Percentiles rank a stretch among this genome's conserved stretches.
phyloP scores from a whole-genome alignment of 2,888 invertebrate genomes.

The Drosophila mayaguana region DNA sequence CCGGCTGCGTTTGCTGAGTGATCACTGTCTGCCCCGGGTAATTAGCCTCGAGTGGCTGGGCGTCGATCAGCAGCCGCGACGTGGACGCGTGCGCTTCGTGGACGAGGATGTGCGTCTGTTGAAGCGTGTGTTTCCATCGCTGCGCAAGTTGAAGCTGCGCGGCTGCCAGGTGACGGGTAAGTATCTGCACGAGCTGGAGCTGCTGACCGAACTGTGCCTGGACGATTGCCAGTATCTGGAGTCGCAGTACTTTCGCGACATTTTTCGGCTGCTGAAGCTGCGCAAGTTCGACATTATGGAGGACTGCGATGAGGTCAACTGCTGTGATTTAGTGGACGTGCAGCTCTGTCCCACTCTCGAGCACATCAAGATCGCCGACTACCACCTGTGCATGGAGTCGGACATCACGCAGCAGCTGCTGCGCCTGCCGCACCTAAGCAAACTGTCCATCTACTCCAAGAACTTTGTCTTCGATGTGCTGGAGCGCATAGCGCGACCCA shows the following conservation, averaged over 20 bases:
- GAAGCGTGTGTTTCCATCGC: conserved; percentile 63
- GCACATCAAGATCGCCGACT: conserved; percentile 79
- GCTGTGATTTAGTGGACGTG: conserved; percentile 72
- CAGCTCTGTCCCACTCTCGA: conserved; percentile 75
- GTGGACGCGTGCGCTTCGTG: conserved; percentile 62
- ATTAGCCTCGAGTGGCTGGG: conserved; percentile 63
- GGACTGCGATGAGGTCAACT: conserved; percentile 79
- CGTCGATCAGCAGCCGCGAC: conserved; percentile 9
- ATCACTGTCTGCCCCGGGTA: conserved; percentile 41
- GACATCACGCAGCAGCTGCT: conserved; percentile 70
- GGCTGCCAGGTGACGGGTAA: conserved; percentile 73
- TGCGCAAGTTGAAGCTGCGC: conserved; percentile 62
- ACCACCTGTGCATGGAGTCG: conserved; percentile 77
- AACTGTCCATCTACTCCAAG: conserved; percentile 74
- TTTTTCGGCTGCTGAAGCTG: conserved; percentile 65
- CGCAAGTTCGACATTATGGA: conserved; percentile 79
- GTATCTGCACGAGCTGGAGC: conserved; percentile 60
- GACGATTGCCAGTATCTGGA: conserved; percentile 74
- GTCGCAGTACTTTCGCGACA: conserved; percentile 71
- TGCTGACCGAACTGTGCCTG: conserved; percentile 62
- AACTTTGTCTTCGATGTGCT: conserved; percentile 80
- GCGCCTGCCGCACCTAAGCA: conserved; percentile 63
- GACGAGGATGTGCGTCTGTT: conserved; percentile 76
- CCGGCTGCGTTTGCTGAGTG: conserved; percentile 60
- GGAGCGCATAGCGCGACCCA: conserved; percentile 67